A percentile compares a stretch with the other conserved stretches of the same genome.
phyloP scores from a whole-genome alignment of 2,113 vertebrate genomes.

The Balaeniceps rex region DNA sequence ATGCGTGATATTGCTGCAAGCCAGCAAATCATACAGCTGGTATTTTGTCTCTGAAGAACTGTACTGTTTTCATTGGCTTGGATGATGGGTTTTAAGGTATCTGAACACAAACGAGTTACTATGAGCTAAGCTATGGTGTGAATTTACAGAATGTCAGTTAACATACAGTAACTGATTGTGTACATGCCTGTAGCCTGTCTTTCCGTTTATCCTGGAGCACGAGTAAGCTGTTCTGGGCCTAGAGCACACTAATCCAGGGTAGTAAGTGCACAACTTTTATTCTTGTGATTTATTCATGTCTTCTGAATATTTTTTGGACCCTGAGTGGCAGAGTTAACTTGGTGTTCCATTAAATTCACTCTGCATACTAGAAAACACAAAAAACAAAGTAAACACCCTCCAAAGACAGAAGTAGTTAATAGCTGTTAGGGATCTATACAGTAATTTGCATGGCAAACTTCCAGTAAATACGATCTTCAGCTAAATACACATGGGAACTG shows the following conservation, averaged over 20 bases:
- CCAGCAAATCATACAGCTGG: not conserved
- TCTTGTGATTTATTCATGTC: not conserved
- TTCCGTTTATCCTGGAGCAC: not conserved
- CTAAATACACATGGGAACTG: not conserved
- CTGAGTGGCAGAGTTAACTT: not conserved
- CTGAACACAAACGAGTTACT: conserved; percentile 14
- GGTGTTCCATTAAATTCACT: not conserved
- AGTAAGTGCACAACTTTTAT: not conserved
- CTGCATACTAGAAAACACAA: not conserved
- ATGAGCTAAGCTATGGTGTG: not conserved
- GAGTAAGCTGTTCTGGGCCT: not conserved
- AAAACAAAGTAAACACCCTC: not conserved
- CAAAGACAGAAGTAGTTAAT: not conserved
- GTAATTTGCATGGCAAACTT: not conserved
- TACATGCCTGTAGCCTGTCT: not conserved
- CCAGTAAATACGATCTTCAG: not conserved
- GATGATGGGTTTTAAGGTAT: not conserved
- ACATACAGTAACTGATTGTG: not conserved
- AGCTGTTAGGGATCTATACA: not conserved
- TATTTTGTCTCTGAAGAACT: not conserved
- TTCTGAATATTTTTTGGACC: not conserved
- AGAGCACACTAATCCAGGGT: not conserved
- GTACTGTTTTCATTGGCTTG: not conserved
- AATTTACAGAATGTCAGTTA: not conserved
- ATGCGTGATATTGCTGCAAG: not conserved